Conservation (phyloP, 2,113 vertebrate genomes). For the Anas platyrhynchos region DNA sequence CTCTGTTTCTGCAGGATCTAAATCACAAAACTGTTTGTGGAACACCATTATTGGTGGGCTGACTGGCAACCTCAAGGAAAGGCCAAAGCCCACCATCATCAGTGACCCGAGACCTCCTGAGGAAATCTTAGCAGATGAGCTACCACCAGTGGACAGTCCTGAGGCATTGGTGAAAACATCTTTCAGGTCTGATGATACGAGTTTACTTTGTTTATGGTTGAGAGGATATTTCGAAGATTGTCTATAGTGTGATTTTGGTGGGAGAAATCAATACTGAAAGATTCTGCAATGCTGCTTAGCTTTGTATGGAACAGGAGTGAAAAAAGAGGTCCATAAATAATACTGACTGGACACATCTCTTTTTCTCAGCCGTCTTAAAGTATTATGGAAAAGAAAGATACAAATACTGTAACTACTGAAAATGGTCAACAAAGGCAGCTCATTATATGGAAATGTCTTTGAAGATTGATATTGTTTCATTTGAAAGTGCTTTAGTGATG, state of each 20-base stretch:
- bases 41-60: constrained; percentile 87
- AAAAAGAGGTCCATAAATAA: not conserved
- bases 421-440: not conserved
- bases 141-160: constrained; percentile 84
- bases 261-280: not conserved
- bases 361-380: not conserved
- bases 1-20: constrained; percentile 83
- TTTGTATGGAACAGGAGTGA: not conserved
- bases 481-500: not conserved
- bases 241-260: not conserved
- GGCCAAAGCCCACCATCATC: constrained; percentile 76
- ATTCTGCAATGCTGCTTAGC: not conserved
- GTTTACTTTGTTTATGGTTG: not conserved
- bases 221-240: not conserved
- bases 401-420: not conserved
- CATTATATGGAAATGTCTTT: not conserved
- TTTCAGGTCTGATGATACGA: constrained; percentile 86
- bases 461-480: not conserved
- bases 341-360: not conserved
- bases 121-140: constrained; percentile 92
- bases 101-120: constrained; percentile 86
- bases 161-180: constrained; percentile 92
- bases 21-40: constrained; percentile 93
- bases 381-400: not conserved
- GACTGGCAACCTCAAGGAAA: constrained; percentile 84